Percentiles rank a stretch among this genome's conserved stretches.
Conservation (phyloP, 1,140 invertebrate genomes). For the Maniola jurtina region DNA sequence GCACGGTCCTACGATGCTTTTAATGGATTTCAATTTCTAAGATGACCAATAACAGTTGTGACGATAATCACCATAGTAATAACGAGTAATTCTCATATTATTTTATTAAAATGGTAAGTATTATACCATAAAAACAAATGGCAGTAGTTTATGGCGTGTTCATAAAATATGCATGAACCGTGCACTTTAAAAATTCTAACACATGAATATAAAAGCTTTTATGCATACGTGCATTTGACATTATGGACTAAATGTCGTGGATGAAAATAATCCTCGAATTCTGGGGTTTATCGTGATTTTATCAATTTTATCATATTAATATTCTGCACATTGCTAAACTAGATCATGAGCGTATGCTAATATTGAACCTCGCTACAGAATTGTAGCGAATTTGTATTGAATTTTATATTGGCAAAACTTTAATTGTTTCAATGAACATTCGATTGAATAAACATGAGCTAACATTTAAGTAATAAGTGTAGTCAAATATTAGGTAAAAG, state of each 20-base stretch:
- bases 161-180: slow-evolving; percentile 2
- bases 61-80: slow-evolving; percentile 3
- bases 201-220: slow-evolving; percentile 8
- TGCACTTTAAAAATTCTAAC: slow-evolving; percentile 10
- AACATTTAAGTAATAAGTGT: no score
- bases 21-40: no score
- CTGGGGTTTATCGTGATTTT: not conserved
- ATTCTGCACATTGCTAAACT: no score
- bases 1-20: no score
- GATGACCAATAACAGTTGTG: not conserved
- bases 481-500: no score
- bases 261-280: not conserved
- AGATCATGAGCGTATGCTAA: no score
- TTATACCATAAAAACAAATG: slow-evolving; percentile 8
- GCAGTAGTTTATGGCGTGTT: not conserved
- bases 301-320: no score
- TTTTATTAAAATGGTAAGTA: slow-evolving; percentile 1
- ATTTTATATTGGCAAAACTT: not conserved
- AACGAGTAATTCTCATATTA: not conserved
- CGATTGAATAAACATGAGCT: no score
- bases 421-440: no score
- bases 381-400: not conserved
- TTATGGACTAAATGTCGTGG: not conserved
- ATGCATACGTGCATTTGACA: slow-evolving; percentile 5
- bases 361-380: no score